Conservation (phyloP, 2,797 vertebrate species). For the Sebastes iracundus region DNA sequence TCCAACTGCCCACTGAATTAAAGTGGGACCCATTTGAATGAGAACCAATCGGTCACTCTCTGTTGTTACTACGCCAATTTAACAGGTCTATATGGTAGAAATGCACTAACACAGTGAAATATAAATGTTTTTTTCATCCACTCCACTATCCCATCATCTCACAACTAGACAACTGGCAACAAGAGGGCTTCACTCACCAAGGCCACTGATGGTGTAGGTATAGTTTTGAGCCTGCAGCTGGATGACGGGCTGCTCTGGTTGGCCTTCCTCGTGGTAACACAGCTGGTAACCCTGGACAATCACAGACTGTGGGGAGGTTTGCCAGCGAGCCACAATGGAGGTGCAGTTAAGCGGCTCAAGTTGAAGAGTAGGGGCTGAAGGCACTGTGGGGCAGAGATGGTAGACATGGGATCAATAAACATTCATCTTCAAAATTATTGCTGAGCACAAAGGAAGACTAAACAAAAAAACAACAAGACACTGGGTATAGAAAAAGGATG, state of each 20-base stretch:
- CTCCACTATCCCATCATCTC: neutral
- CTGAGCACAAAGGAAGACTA: conserved; percentile 7
- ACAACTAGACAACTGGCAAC: neutral
- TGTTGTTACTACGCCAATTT: neutral
- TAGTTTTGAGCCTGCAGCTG: conserved; percentile 81
- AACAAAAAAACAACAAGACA: conserved; percentile 31
- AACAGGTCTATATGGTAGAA: conserved; percentile 10
- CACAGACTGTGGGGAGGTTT: conserved; percentile 81
- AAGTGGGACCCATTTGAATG: conserved; percentile 32
- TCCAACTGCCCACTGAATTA: conserved; percentile 62
- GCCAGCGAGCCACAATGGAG: conserved; percentile 91
- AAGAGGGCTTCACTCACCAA: conserved; percentile 84
- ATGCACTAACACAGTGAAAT: neutral
- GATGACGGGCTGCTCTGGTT: conserved; percentile 88
- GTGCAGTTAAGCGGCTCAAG: conserved; percentile 96
- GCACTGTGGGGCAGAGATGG: conserved; percentile 80
- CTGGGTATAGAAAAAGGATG: neutral
- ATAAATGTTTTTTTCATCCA: neutral
- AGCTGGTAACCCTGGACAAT: conserved; percentile 90
- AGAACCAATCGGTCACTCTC: conserved; percentile 1
- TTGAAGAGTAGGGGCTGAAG: conserved; percentile 90
- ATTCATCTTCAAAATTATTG: neutral
- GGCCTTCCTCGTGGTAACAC: conserved; percentile 92
- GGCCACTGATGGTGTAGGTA: conserved; percentile 87
- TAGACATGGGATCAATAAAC: conserved; percentile 17